Conservation (phyloP, 1,140 invertebrate genomes). For the Trichonephila clavipes region DNA sequence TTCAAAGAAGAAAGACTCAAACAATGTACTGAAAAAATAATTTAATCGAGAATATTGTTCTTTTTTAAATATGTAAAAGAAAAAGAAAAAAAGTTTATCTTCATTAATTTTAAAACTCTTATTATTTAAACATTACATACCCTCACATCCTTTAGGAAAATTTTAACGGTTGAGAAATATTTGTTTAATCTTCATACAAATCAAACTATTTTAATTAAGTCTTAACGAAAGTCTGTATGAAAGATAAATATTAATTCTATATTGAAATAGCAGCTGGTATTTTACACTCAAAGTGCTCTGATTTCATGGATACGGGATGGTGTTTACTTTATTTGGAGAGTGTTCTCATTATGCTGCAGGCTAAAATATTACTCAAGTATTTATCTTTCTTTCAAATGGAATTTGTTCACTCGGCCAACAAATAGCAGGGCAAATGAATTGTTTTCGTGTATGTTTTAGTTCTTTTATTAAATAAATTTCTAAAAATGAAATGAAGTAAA, state of each 20-base stretch:
- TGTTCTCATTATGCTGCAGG: background rate
- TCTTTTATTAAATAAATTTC: background rate
- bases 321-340: slow-evolving; percentile 5
- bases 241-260: slow-evolving; percentile 19
- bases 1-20: too few relatives aligned
- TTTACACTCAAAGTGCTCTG: background rate
- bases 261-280: background rate
- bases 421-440: background rate
- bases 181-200: background rate
- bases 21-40: too few relatives aligned
- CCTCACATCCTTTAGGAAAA: background rate
- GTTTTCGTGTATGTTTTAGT: background rate
- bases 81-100: too few relatives aligned
- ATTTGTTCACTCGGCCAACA: background rate
- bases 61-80: too few relatives aligned
- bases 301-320: background rate
- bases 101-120: too few relatives aligned
- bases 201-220: slow-evolving; percentile 13
- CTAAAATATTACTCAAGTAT: background rate
- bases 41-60: too few relatives aligned
- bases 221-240: slow-evolving; percentile 1
- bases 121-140: too few relatives aligned
- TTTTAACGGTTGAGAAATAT: slow-evolving; percentile 9
- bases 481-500: background rate
- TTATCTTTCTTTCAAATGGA: background rate